Evolutionary conservation across 1,140 invertebrate species (phyloP), one percentile per base, ranked within the genome.

Genomic region (Trissolcus basalis): DNA sequence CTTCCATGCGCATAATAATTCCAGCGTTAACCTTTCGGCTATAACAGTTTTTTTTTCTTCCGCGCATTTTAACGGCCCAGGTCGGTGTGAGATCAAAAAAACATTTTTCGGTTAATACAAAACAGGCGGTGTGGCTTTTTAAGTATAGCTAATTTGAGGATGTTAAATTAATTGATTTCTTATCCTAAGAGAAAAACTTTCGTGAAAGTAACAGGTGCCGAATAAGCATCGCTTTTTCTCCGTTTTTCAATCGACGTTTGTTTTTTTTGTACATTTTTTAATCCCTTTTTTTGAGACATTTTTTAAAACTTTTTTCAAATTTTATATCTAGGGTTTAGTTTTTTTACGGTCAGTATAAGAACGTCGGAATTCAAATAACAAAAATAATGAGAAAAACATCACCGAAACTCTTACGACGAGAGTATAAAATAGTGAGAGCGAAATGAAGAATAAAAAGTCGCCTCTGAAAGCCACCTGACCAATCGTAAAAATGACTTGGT

Each of bases 1-100:
- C 60, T 72, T 64, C 58, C 69, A 35, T 58, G 69, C 35, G 19
- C 19, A 6, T n/a, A 53, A 65, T 65, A 72, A 72, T 71, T 60
- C 58, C 50, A 53, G 53, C 49, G 47, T 53, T 59, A 64, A 72
- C 69, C 69, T 72, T 72, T 72, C 16, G 45, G 59, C 41, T 49
- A 63, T 58, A 44, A 61, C n/a, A 14, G 19, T 61, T 70, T 61
- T 59, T 11, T 4, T 4, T 48, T 19, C 11, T 15, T 10, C 35
- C 32, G 11, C 19, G 19, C 43, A 3, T 19, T 43, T 43, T 4
- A 44, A 48, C 15, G 15, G 47, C 47, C 8, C 15, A 13, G 47
- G 15, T 16, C 15, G 16, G 16, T 48, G 16, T 3, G n/a, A 10
- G 16, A 27, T 27, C 8, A 41, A 53, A 55, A 43, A 55, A 36